A percentile compares a stretch with the other conserved stretches of the same genome.
phyloP scores from a whole-genome alignment of 2,888 invertebrate species.

The Hydriomena furcata region DNA sequence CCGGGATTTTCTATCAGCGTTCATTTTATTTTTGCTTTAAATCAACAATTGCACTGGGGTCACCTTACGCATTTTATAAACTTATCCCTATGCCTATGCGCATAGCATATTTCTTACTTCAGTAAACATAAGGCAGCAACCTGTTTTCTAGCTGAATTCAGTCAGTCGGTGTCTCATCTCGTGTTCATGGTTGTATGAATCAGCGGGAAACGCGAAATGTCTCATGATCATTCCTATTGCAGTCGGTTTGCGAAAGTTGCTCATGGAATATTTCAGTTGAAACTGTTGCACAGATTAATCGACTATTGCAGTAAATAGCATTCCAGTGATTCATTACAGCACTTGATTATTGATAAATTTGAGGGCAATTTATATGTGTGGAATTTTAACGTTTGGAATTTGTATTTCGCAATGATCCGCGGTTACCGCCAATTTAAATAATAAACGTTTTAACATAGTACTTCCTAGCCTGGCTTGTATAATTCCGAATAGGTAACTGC shows the following conservation, averaged over 20 bases:
- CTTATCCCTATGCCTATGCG: too few species aligned
- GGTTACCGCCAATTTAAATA: not conserved
- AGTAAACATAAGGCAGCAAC: not conserved
- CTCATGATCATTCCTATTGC: constrained; percentile 52
- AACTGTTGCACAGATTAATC: constrained; percentile 29
- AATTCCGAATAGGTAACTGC: not conserved
- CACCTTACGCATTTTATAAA: too few species aligned
- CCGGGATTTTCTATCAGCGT: not conserved
- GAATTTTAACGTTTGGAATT: constrained; percentile 18
- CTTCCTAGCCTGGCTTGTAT: not conserved
- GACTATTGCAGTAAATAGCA: constrained; percentile 18
- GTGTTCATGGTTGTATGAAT: constrained; percentile 48
- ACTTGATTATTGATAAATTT: constrained; percentile 18
- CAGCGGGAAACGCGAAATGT: constrained; percentile 53
- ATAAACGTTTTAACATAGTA: not conserved
- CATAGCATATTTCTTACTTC: too few species aligned
- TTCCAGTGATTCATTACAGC: constrained; percentile 23
- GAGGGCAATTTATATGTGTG: constrained; percentile 15
- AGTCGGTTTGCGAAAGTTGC: constrained; percentile 59
- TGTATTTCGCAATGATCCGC: not conserved
- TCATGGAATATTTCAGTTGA: constrained; percentile 57
- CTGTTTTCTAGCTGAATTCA: constrained; percentile 10
- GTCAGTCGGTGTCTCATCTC: constrained; percentile 24
- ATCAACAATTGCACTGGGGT: too few species aligned
- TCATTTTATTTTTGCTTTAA: too few species aligned